A percentile compares a stretch with the other conserved stretches of the same genome.
Evolutionary conservation across 2,113 vertebrate genomes (phyloP).

Genomic region (Sphyrna mokarran): DNA sequence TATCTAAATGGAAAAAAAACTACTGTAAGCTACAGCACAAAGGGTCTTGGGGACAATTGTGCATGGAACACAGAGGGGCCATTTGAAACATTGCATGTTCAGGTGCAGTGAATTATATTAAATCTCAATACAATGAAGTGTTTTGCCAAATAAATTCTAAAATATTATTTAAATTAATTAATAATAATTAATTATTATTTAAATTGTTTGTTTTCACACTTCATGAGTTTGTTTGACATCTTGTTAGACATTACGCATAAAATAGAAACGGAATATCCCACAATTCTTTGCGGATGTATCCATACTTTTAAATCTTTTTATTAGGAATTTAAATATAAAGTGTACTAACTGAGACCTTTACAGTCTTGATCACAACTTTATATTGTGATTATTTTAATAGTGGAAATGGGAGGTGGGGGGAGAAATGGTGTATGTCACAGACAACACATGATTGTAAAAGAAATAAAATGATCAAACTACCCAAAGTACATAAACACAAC

Average conservation of each 20-base stretch:
- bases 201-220: no score
- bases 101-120: neutral
- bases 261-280: neutral
- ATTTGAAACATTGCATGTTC: neutral
- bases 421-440: neutral
- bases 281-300: neutral
- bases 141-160: neutral
- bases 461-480: neutral
- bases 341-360: neutral
- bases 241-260: neutral
- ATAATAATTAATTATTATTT: no score
- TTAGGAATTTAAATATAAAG: neutral
- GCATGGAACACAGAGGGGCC: no score
- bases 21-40: no score
- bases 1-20: no score
- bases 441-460: neutral
- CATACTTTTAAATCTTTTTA: neutral
- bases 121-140: neutral
- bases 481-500: neutral
- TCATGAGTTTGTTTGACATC: neutral
- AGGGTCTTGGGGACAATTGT: no score
- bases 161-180: neutral
- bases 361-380: neutral
- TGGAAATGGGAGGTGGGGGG: no score
- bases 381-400: neutral